A percentile compares a stretch with the other conserved stretches of the same genome.
These are phyloP conservation scores for Glyphotaelius pellucidus DNA, from an alignment of 2,888 invertebrate genomes.

Conservation along the genomic window DNA sequence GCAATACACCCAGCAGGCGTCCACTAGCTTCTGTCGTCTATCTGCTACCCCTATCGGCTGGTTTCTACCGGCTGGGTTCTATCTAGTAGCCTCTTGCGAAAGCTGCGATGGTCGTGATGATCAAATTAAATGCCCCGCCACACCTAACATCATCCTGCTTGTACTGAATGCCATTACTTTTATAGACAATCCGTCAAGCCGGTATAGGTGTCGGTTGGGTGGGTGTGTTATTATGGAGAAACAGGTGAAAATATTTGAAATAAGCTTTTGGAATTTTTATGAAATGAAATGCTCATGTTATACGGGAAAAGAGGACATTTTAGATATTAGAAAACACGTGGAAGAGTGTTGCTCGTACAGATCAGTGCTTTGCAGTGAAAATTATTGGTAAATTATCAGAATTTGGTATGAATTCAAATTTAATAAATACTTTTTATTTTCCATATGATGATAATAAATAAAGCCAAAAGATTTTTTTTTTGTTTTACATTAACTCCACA, in stretches of 20 bases:
- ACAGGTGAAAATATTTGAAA: not conserved
- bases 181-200: slow-evolving; percentile 33
- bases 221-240: not conserved
- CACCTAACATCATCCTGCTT: not conserved
- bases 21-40: not conserved
- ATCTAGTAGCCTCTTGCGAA: not conserved
- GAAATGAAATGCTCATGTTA: not conserved
- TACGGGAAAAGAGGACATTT: not conserved
- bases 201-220: not conserved
- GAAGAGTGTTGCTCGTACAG: not conserved
- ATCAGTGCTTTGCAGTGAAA: not conserved
- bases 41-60: not conserved
- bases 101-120: not conserved
- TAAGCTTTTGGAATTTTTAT: not conserved
- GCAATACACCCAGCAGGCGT: not conserved
- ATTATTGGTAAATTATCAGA: too few relatives aligned
- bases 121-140: slow-evolving; percentile 19
- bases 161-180: slow-evolving; percentile 18
- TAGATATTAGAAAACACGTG: not conserved
- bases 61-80: not conserved
- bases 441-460: too few relatives aligned
- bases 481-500: too few relatives aligned
- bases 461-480: too few relatives aligned
- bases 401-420: too few relatives aligned
- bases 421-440: too few relatives aligned